These are phyloP conservation scores for Bugula neritina DNA, from an alignment of 2,888 invertebrate genomes.

Conservation along the genomic window DNA sequence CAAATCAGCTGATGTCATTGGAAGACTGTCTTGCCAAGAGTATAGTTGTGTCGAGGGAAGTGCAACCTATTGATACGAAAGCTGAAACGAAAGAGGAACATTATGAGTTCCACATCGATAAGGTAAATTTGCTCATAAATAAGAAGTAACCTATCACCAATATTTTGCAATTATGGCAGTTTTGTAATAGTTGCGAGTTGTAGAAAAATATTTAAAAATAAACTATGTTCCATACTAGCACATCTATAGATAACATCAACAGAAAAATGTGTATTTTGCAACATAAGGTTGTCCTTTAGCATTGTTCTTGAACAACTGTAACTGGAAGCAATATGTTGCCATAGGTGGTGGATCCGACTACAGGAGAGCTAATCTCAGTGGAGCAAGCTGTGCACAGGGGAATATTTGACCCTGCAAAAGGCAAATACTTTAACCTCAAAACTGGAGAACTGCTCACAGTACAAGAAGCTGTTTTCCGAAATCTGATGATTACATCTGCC, in stretches of 20 bases:
- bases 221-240: too few relatives aligned
- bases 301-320: too few relatives aligned
- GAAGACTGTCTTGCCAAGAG: background rate
- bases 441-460: constrained; percentile 9
- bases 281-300: too few relatives aligned
- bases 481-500: background rate
- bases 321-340: too few relatives aligned
- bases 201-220: too few relatives aligned
- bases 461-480: background rate
- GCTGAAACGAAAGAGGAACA: background rate
- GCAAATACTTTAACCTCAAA: constrained; percentile 18
- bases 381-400: background rate
- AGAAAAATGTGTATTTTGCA: too few relatives aligned
- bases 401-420: constrained; percentile 15
- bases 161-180: too few relatives aligned
- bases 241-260: too few relatives aligned
- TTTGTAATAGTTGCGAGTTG: too few relatives aligned
- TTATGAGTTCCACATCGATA: constrained; percentile 6
- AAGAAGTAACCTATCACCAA: too few relatives aligned
- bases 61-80: background rate
- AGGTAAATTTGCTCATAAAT: too few relatives aligned
- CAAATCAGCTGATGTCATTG: background rate
- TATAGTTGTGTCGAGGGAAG: background rate
- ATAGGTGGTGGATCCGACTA: constrained; percentile 4
- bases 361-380: constrained; percentile 1